Evolutionary conservation across 2,113 vertebrate species (phyloP).

Genomic region (Turnix velox): DNA sequence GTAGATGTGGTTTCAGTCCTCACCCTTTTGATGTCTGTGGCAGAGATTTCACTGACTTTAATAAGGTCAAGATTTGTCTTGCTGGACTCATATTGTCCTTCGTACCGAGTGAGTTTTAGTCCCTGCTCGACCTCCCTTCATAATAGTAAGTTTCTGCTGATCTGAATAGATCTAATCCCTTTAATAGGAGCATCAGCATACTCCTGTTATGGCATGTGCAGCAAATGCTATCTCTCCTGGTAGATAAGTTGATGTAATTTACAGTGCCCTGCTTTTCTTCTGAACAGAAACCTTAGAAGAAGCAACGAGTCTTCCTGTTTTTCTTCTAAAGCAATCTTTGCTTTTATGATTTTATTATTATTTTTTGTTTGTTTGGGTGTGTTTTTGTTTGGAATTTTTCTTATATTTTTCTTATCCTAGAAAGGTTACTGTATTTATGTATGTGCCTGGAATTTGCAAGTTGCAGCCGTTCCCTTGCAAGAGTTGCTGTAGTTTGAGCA

Average conservation of each 20-base stretch:
- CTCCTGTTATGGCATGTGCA: neutral
- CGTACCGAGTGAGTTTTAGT: neutral
- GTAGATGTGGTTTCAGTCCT: neutral
- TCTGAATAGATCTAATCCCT: neutral
- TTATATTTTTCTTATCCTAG: fast-evolving
- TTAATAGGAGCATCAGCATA: neutral
- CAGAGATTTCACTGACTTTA: neutral
- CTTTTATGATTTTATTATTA: neutral
- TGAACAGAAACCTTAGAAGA: neutral
- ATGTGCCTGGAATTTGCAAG: neutral
- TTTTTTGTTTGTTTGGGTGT: neutral
- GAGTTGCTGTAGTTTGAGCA: neutral
- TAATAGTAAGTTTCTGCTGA: neutral
- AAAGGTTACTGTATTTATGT: neutral
- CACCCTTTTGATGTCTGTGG: neutral
- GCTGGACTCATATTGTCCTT: neutral
- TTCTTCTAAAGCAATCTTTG: neutral
- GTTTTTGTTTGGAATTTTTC: neutral
- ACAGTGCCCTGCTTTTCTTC: neutral
- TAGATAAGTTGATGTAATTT: neutral
- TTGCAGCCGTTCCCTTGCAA: neutral
- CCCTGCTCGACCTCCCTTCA: neutral
- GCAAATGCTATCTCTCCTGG: neutral
- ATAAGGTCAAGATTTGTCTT: neutral
- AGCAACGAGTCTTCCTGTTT: neutral